Percentiles rank a stretch among this genome's conserved stretches.
Evolutionary conservation across 30 jellyfish, hydroid and myxozoan species (phyloP).

Genomic region (Rhopilema esculentum): DNA sequence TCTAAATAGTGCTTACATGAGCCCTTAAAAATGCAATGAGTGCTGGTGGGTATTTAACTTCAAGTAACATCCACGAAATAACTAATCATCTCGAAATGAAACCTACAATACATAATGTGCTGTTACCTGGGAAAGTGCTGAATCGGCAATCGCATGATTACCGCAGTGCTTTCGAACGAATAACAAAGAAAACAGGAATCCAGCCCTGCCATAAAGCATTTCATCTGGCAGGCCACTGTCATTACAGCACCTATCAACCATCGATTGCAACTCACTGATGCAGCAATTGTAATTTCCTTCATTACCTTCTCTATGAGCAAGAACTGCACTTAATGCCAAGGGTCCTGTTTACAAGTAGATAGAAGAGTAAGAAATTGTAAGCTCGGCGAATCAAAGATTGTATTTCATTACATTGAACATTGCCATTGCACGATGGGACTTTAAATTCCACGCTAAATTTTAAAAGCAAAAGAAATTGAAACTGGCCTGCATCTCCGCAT

Average conservation of each 20-base stretch:
- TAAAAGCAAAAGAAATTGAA: not conserved
- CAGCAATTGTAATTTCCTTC: not conserved
- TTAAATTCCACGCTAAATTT: not conserved
- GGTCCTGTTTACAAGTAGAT: slow-evolving; percentile 47
- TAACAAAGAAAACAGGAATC: slow-evolving; percentile 78
- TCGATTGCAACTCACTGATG: not conserved
- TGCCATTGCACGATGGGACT: not conserved
- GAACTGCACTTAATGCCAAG: slow-evolving; percentile 51
- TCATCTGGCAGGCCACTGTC: slow-evolving; percentile 75
- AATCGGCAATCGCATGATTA: slow-evolving; percentile 1
- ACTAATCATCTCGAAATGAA: too few relatives aligned
- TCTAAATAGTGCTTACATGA: too few relatives aligned
- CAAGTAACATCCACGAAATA: too few relatives aligned
- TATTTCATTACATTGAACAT: not conserved
- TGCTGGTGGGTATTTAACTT: too few relatives aligned
- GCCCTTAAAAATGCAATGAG: too few relatives aligned
- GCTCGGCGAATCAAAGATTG: too few relatives aligned
- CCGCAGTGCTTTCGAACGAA: slow-evolving; percentile 55
- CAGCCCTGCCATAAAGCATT: slow-evolving; percentile 86
- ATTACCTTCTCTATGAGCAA: slow-evolving; percentile 52
- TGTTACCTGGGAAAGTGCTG: slow-evolving; percentile 32
- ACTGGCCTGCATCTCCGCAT: slow-evolving; percentile 85
- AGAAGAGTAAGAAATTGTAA: too few relatives aligned
- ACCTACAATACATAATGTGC: too few relatives aligned
- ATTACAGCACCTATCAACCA: slow-evolving; percentile 61